Conservation (phyloP, 2,797 vertebrate genomes). For the Vipera ursinii region DNA sequence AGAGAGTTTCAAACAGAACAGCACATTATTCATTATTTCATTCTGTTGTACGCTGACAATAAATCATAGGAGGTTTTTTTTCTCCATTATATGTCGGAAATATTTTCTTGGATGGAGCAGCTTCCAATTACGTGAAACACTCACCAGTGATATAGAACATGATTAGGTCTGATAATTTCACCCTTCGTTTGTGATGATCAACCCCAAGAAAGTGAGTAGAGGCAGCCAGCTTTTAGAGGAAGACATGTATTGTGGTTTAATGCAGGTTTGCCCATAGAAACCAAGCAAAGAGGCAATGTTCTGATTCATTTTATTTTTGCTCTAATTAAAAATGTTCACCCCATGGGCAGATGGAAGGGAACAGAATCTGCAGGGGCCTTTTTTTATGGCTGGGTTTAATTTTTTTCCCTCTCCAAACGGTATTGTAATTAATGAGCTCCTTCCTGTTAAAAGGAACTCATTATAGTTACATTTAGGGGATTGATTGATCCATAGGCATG, state of each 20-base stretch:
- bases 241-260: background rate
- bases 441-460: slow-evolving; percentile 67
- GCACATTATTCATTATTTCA: background rate
- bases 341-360: slow-evolving; percentile 62
- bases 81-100: background rate
- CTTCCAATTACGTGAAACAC: background rate
- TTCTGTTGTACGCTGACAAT: background rate
- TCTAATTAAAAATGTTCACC: slow-evolving; percentile 62
- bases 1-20: background rate
- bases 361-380: slow-evolving; percentile 60
- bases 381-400: slow-evolving; percentile 56
- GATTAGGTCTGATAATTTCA: background rate
- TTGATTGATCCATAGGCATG: slow-evolving; percentile 64
- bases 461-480: slow-evolving; percentile 63
- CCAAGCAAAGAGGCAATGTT: slow-evolving; percentile 51
- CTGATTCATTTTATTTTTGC: slow-evolving; percentile 44
- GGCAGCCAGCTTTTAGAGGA: background rate
- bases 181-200: background rate
- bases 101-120: background rate
- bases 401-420: slow-evolving; percentile 62
- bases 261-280: slow-evolving; percentile 23
- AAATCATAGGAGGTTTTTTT: background rate
- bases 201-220: background rate
- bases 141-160: background rate
- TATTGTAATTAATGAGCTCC: slow-evolving; percentile 64